Evolutionary conservation across 2,113 vertebrate genomes (phyloP).

Genomic region (Nothobranchius kuhntae): DNA sequence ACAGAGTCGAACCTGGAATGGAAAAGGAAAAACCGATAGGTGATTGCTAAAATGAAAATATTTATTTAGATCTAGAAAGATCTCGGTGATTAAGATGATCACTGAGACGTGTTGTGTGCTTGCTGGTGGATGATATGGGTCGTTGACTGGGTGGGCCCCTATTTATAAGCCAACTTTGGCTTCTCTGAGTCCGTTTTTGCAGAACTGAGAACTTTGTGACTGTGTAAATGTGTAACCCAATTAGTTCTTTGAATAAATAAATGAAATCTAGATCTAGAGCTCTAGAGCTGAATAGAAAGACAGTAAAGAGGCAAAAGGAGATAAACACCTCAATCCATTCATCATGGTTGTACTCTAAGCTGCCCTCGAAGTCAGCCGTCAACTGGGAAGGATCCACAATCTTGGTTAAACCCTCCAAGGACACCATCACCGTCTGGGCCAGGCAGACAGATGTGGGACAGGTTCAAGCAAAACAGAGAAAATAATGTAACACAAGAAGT

Average conservation of each 20-base stretch:
- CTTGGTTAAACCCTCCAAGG: constrained; percentile 97
- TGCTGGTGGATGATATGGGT: too few relatives aligned
- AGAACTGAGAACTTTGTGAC: too few relatives aligned
- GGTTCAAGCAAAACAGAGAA: neutral
- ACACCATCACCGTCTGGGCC: constrained; percentile 95
- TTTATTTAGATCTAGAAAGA: neutral
- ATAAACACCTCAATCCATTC: constrained; percentile 95
- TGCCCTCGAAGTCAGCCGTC: constrained; percentile 96
- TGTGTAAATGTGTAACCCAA: too few relatives aligned
- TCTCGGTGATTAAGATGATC: too few relatives aligned
- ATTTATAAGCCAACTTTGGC: too few relatives aligned
- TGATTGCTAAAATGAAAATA: neutral
- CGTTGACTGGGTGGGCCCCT: too few relatives aligned
- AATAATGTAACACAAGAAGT: neutral
- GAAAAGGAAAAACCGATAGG: neutral
- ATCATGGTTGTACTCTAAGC: constrained; percentile 97
- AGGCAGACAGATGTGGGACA: constrained; percentile 15
- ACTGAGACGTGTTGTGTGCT: too few relatives aligned
- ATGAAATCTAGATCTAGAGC: too few relatives aligned
- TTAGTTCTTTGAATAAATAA: too few relatives aligned
- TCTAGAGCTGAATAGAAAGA: neutral
- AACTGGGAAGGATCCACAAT: constrained; percentile 97
- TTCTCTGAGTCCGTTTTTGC: too few relatives aligned
- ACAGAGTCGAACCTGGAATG: constrained; percentile 73
- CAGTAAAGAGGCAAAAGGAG: neutral